Evolutionary conservation across 2,113 vertebrate genomes (phyloP).

Genomic region (Upupa epops): DNA sequence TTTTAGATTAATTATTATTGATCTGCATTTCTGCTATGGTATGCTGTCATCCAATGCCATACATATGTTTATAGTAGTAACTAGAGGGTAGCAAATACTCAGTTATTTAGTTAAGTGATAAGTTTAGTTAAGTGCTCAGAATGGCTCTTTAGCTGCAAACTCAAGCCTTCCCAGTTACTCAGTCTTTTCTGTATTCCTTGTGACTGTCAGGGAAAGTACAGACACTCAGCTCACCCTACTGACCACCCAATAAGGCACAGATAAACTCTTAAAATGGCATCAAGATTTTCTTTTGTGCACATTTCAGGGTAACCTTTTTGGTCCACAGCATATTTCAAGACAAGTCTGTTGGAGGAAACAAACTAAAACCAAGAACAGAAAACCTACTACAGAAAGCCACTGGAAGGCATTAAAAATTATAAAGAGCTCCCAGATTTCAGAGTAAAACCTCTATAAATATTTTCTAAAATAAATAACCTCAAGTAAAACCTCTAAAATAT

Average conservation of each 20-base stretch:
- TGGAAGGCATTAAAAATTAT: background rate
- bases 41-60: background rate
- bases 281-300: background rate
- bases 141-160: background rate
- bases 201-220: background rate
- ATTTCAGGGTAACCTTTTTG: background rate
- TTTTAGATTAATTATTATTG: background rate
- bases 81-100: no score
- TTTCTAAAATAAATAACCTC: no score
- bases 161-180: background rate
- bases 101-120: background rate
- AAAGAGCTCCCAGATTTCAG: background rate
- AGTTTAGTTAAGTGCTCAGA: background rate
- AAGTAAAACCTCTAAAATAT: no score
- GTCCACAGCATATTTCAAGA: background rate
- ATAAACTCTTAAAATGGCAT: constrained; percentile 5
- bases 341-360: background rate
- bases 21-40: background rate
- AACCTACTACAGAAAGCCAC: background rate
- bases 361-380: background rate
- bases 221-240: background rate
- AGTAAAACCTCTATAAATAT: background rate
- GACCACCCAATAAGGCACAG: constrained; percentile 21
- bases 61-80: background rate
- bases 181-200: background rate